These are phyloP conservation scores for Clavelina lepadiformis DNA, from an alignment of 23 tunicate species.

Conservation along the genomic window DNA sequence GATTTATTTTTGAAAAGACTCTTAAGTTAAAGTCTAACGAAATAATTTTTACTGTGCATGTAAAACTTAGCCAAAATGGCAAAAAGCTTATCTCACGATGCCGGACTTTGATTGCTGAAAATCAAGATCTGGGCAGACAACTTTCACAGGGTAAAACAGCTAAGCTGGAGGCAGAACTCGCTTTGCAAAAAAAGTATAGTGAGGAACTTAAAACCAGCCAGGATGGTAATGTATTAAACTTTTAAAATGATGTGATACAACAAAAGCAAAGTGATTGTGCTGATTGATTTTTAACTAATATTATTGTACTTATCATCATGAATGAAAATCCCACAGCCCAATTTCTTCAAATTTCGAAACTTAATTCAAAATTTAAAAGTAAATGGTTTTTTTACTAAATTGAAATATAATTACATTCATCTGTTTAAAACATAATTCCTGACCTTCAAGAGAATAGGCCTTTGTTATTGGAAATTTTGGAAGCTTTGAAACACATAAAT, in stretches of 20 bases:
- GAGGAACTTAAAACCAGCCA: conserved; percentile 87
- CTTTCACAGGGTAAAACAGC: conserved; percentile 86
- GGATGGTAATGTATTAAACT: conserved; percentile 52
- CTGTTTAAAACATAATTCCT: too few species aligned
- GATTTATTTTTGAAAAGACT: not conserved
- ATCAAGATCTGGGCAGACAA: conserved; percentile 92
- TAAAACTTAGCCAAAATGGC: conserved; percentile 77
- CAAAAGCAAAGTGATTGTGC: not conserved
- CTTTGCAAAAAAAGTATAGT: conserved; percentile 86
- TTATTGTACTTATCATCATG: too few species aligned
- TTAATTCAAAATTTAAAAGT: too few species aligned
- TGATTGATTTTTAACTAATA: not conserved
- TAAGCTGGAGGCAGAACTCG: conserved; percentile 89
- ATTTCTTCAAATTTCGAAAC: too few species aligned
- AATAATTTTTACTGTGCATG: not conserved
- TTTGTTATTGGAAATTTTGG: too few species aligned
- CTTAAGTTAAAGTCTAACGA: not conserved
- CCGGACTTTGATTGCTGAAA: conserved; percentile 87
- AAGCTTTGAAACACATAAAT: not conserved
- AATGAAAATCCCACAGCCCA: too few species aligned
- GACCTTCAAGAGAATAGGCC: too few species aligned
- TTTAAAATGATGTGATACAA: not conserved
- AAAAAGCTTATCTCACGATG: conserved; percentile 94
- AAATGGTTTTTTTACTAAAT: too few species aligned
- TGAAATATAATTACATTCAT: too few species aligned